phyloP scores from a whole-genome alignment of 2,888 invertebrate genomes.

The Lithophane socia region DNA sequence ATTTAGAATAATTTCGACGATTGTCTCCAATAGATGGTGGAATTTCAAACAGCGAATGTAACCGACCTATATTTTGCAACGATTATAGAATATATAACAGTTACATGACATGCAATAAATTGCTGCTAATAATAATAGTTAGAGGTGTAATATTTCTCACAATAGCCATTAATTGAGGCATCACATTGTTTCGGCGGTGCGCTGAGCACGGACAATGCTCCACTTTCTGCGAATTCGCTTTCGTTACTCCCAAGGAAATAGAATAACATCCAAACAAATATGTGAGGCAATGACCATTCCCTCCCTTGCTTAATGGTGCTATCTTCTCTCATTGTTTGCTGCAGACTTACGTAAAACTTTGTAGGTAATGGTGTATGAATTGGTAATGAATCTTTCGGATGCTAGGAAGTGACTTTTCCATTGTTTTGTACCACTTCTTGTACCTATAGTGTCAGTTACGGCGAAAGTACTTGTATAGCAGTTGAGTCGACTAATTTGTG shows the following conservation, averaged over 20 bases:
- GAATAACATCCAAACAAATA: slow-evolving; percentile 81
- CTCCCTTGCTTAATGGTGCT: slow-evolving; percentile 82
- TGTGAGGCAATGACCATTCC: slow-evolving; percentile 87
- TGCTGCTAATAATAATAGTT: slow-evolving; percentile 51
- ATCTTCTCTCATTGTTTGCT: slow-evolving; percentile 86
- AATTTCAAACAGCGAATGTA: not conserved
- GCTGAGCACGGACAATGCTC: slow-evolving; percentile 76
- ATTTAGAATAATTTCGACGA: not conserved
- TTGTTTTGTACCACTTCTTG: slow-evolving; percentile 73
- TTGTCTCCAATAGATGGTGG: not conserved
- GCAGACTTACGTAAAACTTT: slow-evolving; percentile 84
- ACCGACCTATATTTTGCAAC: slow-evolving; percentile 38
- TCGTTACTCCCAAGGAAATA: slow-evolving; percentile 82
- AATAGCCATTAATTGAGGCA: slow-evolving; percentile 68
- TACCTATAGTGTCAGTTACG: slow-evolving; percentile 56
- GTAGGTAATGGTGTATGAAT: slow-evolving; percentile 86
- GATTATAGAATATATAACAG: slow-evolving; percentile 29
- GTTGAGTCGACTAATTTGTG: slow-evolving; percentile 45
- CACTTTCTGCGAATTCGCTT: slow-evolving; percentile 79
- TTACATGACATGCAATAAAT: slow-evolving; percentile 33
- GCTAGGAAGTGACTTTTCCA: slow-evolving; percentile 83
- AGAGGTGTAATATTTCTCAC: slow-evolving; percentile 65
- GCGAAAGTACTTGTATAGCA: slow-evolving; percentile 42
- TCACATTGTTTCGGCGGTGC: slow-evolving; percentile 65
- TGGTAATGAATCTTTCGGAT: slow-evolving; percentile 81